Percentiles rank a stretch among this genome's conserved stretches.
Evolutionary conservation across 2,888 invertebrate species (phyloP).

Genomic region (Melipona beecheii): DNA sequence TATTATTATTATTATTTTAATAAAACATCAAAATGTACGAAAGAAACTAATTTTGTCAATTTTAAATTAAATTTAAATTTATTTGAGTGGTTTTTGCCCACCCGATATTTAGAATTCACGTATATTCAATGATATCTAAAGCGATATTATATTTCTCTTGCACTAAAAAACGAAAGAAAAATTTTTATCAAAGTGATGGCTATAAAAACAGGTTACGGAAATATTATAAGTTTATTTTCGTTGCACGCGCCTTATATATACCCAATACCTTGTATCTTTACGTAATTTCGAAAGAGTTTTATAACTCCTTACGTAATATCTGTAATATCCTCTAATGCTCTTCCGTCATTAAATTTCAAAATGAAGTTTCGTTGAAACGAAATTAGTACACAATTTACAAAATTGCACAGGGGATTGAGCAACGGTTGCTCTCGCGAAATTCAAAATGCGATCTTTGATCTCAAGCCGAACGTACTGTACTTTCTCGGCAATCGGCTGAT

Average conservation of each 20-base stretch:
- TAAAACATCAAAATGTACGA: no score
- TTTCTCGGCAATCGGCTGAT: neutral
- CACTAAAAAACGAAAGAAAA: neutral
- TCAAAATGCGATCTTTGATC: neutral
- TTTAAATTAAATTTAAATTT: no score
- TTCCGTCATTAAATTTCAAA: neutral
- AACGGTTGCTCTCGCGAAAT: neutral
- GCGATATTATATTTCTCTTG: no score
- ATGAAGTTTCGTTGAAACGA: neutral
- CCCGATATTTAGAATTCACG: no score
- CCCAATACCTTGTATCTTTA: neutral
- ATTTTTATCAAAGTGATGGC: neutral
- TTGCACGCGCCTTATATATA: neutral
- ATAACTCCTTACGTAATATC: neutral
- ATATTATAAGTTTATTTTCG: neutral
- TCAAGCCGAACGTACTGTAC: neutral
- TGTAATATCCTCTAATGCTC: neutral
- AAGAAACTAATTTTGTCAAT: no score
- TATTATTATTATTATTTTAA: no score
- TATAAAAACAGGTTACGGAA: neutral
- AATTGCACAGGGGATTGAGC: neutral
- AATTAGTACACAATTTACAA: neutral
- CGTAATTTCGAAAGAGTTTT: neutral
- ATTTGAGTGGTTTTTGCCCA: no score
- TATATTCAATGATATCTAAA: no score